phyloP scores from a whole-genome alignment of 2,113 vertebrate genomes.

The Pelvicachromis taeniatus region DNA sequence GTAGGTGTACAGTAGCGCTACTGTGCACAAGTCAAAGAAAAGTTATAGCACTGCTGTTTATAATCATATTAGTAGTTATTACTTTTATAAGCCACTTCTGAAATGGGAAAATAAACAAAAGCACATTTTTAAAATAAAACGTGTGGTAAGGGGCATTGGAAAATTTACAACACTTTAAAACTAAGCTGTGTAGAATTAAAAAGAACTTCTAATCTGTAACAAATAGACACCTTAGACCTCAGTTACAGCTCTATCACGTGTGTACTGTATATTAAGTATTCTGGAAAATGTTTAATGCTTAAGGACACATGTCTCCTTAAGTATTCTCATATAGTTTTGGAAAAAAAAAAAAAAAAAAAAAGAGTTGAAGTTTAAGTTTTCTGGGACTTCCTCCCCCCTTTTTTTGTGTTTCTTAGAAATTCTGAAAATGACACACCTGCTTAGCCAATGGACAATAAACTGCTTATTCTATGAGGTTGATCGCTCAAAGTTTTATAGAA shows the following conservation, averaged over 20 bases:
- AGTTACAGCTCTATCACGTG: background rate
- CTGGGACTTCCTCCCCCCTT: background rate
- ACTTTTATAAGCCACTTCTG: background rate
- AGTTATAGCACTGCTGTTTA: background rate
- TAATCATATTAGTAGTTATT: background rate
- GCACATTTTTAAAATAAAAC: background rate
- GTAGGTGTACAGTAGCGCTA: background rate
- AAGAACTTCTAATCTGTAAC: background rate
- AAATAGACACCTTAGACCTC: background rate
- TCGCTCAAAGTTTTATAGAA: background rate
- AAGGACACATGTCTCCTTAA: background rate
- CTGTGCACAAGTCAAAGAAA: background rate
- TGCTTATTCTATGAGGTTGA: background rate
- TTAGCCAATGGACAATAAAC: constrained; percentile 10
- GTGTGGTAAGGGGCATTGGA: background rate
- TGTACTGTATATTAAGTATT: background rate
- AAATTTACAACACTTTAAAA: background rate
- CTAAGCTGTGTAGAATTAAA: background rate
- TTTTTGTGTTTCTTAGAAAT: background rate
- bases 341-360: background rate
- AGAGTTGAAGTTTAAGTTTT: background rate
- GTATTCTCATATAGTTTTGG: background rate
- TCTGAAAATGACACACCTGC: constrained; percentile 7
- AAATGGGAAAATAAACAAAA: background rate
- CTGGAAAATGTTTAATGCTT: background rate